Base-by-base conservation (phyloP, 2,888 invertebrate genomes). In the Trachelus tabidus region DNA sequence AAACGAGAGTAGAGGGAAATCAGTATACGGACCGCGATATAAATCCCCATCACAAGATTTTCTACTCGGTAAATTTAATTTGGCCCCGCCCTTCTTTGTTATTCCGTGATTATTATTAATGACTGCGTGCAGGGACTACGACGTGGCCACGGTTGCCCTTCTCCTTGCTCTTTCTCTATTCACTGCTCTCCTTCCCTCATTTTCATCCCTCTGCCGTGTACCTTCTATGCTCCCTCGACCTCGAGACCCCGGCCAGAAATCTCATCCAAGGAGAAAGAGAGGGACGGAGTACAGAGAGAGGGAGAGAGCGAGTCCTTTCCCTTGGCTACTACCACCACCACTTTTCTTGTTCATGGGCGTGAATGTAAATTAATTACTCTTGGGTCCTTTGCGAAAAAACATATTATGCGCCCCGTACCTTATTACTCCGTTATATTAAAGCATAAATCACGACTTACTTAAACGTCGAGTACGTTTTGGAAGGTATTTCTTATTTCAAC, bases 301-400 rank as follows among this genome's bases (percentile, higher is more conserved):
- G 1, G 37, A 15, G 40, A 15, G 40, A 56, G 9, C 9, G 40
- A 56, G 80, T 79, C 82, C 82, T 82, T 80, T 80, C 81, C 82
- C 83, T 77, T 81, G 85, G 23, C 56, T 23, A 56, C 33, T 33
- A 12, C 23, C 23, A 15, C 77, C 69, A 40, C 76, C 75, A 76
- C 83, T 86, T 87, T 85, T 84, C 87, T 81, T 83, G 81, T 84
- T 82, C 85, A 84, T 84, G 84, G 84, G 85, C 87, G 86, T 84
- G 87, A 90, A 90, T 90, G 88, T 89, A 89, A 90, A 90, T 90
- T 90, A 90, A 90, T 90, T 90, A 90, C 88, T 84, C 84, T 76
- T 81, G 85, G 80, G 83, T 79, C 78, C 82, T 84, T 83, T 79
- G 86, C 83, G 87, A 89, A 90, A 35, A 90, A 90, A 90, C 90